Evolutionary conservation across 2,797 vertebrate species (phyloP).

Genomic region (Rhyacichthys aspro): DNA sequence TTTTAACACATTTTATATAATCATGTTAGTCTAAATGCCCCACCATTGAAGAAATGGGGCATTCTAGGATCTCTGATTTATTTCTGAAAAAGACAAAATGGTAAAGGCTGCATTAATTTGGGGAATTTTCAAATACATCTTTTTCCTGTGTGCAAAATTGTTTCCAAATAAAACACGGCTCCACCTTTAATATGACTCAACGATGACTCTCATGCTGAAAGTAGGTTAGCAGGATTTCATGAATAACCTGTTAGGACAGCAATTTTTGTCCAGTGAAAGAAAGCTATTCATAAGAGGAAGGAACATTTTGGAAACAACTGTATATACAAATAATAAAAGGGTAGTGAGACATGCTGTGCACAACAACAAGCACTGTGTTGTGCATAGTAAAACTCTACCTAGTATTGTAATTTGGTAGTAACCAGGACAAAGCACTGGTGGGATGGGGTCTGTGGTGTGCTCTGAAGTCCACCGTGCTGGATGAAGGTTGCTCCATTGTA

Average conservation of each 20-base stretch:
- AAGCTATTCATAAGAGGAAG: not conserved
- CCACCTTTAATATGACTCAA: slow-evolving; percentile 21
- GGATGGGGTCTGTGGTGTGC: slow-evolving; percentile 48
- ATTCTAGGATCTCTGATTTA: no score
- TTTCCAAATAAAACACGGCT: slow-evolving; percentile 18
- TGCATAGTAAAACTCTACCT: slow-evolving; percentile 75
- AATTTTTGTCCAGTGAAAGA: slow-evolving; percentile 7
- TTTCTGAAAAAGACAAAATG: not conserved
- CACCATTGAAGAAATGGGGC: no score
- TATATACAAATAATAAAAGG: not conserved
- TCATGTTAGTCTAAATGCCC: no score
- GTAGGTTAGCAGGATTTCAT: slow-evolving; percentile 12
- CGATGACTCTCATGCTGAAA: slow-evolving; percentile 23
- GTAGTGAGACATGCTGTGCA: not conserved
- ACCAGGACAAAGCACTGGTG: slow-evolving; percentile 70
- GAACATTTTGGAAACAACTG: not conserved
- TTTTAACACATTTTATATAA: no score
- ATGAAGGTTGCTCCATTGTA: slow-evolving; percentile 84
- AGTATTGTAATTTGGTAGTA: slow-evolving; percentile 88
- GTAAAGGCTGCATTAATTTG: not conserved
- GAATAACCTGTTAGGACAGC: slow-evolving; percentile 6
- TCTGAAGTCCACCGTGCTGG: slow-evolving; percentile 75
- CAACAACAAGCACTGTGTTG: not conserved
- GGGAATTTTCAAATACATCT: not conserved
- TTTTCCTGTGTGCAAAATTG: slow-evolving; percentile 2